These are phyloP conservation scores for Eutolmus rufibarbis DNA, from an alignment of 2,888 invertebrate genomes.

Conservation along the genomic window DNA sequence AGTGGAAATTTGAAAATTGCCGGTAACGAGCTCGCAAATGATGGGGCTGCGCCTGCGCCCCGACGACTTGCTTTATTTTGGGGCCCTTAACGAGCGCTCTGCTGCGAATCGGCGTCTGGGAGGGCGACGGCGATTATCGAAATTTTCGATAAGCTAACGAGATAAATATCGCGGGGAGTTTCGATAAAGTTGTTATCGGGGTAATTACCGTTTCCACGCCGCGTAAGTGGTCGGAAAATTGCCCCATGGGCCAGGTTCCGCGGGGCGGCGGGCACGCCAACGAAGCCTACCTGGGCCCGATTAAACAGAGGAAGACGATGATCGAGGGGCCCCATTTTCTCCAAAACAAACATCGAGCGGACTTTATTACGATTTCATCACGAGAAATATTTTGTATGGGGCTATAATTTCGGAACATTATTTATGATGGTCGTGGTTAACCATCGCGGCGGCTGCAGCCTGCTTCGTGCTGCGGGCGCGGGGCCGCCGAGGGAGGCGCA, in stretches of 20 bases:
- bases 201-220: slow-evolving; percentile 18
- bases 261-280: neutral
- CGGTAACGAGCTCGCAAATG: slow-evolving; percentile 32
- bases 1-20: slow-evolving; percentile 41
- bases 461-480: neutral
- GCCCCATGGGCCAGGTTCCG: neutral
- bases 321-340: neutral
- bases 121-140: neutral
- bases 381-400: slow-evolving; percentile 43
- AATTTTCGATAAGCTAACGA: neutral
- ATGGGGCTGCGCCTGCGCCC: neutral
- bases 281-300: slow-evolving; percentile 13
- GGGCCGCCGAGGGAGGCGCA: neutral
- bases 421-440: slow-evolving; percentile 46
- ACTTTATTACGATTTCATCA: slow-evolving; percentile 46
- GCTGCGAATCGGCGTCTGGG: neutral
- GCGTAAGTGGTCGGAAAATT: slow-evolving; percentile 6
- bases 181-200: slow-evolving; percentile 34
- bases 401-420: slow-evolving; percentile 46
- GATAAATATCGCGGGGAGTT: neutral
- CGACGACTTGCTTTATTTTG: neutral
- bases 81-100: neutral
- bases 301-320: slow-evolving; percentile 18
- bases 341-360: slow-evolving; percentile 21
- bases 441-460: slow-evolving; percentile 25